A percentile compares a stretch with the other conserved stretches of the same genome.
Conservation (phyloP, 1,140 invertebrate species). For the Lasioglossum albipes region DNA sequence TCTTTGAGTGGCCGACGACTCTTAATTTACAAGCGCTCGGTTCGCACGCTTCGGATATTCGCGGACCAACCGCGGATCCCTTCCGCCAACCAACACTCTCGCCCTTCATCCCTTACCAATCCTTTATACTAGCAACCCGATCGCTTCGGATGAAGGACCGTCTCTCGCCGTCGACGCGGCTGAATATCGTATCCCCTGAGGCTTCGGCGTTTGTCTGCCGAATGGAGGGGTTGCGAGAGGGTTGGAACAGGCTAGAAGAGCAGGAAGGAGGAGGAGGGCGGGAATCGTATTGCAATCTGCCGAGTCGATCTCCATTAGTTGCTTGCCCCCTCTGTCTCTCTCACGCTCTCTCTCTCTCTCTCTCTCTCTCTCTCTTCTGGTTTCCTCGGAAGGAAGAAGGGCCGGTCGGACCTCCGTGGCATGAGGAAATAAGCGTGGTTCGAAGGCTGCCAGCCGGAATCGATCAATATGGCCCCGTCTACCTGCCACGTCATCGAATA, state of each 20-base stretch:
- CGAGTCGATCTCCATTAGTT: constrained; percentile 41
- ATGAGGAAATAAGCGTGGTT: constrained; percentile 8
- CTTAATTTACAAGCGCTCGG: constrained; percentile 14
- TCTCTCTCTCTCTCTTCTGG: no score
- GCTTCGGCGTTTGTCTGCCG: background rate
- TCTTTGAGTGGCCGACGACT: constrained; percentile 12
- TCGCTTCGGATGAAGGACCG: background rate
- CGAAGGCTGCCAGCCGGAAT: background rate
- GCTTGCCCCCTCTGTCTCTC: background rate
- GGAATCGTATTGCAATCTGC: constrained; percentile 30
- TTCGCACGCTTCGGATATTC: background rate
- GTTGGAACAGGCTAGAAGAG: no score
- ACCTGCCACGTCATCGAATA: constrained; percentile 4
- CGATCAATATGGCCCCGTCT: constrained; percentile 4
- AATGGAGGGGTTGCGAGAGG: no score
- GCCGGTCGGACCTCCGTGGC: background rate
- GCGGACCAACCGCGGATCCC: no score
- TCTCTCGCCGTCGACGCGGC: background rate
- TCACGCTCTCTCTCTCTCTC: no score
- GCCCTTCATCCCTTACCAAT: background rate
- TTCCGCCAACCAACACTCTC: background rate
- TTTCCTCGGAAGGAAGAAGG: no score
- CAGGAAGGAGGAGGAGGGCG: no score
- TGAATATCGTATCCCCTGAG: constrained; percentile 1
- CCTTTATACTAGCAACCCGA: background rate